Evolutionary conservation across 2,113 vertebrate species (phyloP).

Genomic region (Picathartes gymnocephalus): DNA sequence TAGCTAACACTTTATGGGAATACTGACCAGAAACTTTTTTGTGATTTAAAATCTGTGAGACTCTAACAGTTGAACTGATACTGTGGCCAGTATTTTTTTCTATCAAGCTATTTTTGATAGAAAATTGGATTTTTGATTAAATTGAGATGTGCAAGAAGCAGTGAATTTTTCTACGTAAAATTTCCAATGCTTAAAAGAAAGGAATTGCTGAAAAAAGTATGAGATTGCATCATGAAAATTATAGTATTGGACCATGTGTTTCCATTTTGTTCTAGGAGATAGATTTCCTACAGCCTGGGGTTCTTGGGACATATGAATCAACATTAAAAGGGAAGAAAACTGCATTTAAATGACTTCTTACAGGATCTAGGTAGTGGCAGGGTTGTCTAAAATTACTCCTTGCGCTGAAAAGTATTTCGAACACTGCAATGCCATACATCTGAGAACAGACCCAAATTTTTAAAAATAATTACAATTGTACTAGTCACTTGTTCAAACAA

Average conservation of each 20-base stretch:
- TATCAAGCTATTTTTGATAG: not conserved
- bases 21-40: not conserved
- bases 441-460: not conserved
- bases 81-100: not conserved
- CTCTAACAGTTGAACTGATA: not conserved
- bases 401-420: conserved; percentile 11
- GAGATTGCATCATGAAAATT: not conserved
- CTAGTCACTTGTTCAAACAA: not conserved
- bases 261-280: not conserved
- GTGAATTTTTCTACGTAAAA: not conserved
- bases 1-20: not conserved
- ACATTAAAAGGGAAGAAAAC: not conserved
- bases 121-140: conserved; percentile 36
- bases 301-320: not conserved
- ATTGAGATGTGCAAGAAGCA: not conserved
- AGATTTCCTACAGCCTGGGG: not conserved
- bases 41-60: not conserved
- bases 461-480: not conserved
- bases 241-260: not conserved
- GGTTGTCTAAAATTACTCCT: not conserved
- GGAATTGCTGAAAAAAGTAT: not conserved
- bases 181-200: not conserved
- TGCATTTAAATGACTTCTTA: not conserved
- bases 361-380: not conserved
- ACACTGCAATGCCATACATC: not conserved